These are phyloP conservation scores for Chloroceryle inda DNA, from an alignment of 2,797 vertebrate genomes.

Conservation along the genomic window DNA sequence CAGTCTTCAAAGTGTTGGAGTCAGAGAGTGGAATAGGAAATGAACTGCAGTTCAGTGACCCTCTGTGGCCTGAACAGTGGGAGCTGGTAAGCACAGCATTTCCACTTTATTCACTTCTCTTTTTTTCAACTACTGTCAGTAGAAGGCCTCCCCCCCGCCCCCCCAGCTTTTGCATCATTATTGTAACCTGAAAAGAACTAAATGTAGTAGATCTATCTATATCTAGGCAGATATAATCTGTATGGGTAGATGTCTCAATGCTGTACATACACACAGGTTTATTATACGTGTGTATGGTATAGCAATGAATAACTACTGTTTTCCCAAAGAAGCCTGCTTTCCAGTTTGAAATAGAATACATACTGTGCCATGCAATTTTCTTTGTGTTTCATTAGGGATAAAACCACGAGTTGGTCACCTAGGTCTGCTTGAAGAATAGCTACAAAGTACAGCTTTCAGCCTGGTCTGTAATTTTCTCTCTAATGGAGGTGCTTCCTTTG, in stretches of 20 bases:
- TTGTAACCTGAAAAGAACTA: conserved; percentile 50
- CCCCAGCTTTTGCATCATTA: conserved; percentile 42
- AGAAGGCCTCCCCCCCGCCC: conserved; percentile 24
- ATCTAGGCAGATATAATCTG: neutral
- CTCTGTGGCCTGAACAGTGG: conserved; percentile 71
- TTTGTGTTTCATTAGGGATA: conserved; percentile 59
- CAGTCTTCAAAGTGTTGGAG: conserved; percentile 75
- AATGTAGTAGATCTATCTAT: neutral
- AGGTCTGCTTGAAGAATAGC: conserved; percentile 37
- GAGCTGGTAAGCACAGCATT: conserved; percentile 75
- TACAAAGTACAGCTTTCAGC: conserved; percentile 55
- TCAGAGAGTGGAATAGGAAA: conserved; percentile 75
- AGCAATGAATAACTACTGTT: neutral
- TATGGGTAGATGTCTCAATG: neutral
- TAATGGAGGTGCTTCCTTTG: conserved; percentile 49
- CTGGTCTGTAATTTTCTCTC: conserved; percentile 70
- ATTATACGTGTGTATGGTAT: neutral
- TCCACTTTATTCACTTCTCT: conserved; percentile 71
- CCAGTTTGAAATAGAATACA: neutral
- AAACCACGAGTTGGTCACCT: conserved; percentile 44
- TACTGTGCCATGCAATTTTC: conserved; percentile 26
- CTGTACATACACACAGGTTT: neutral
- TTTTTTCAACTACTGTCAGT: conserved; percentile 57
- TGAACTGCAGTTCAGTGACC: conserved; percentile 78
- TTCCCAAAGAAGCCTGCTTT: neutral